These are phyloP conservation scores for Raja brachyura DNA, from an alignment of 2,113 vertebrate species.

Conservation along the genomic window DNA sequence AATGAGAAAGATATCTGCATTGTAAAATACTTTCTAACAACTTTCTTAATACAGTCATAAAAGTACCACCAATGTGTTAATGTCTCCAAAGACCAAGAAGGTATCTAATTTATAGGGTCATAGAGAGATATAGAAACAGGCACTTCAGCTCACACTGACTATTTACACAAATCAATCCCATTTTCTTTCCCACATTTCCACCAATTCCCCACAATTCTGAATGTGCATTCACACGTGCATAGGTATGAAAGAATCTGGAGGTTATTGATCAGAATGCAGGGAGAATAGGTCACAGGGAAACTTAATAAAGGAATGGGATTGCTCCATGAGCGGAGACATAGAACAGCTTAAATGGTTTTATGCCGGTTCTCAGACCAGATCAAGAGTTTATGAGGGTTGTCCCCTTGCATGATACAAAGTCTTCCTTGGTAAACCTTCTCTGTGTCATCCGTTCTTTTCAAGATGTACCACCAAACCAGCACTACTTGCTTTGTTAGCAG, in stretches of 20 bases:
- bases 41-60: background rate
- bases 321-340: no score
- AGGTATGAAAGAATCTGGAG: no score
- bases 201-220: no score
- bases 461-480: background rate
- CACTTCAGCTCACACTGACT: no score
- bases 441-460: background rate
- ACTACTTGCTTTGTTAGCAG: background rate
- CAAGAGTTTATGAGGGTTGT: background rate
- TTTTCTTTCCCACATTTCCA: background rate
- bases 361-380: background rate
- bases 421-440: background rate
- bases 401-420: background rate
- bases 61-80: background rate
- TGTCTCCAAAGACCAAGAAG: background rate
- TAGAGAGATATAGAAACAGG: no score
- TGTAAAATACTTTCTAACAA: background rate
- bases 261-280: no score
- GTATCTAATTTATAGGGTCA: background rate
- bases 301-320: no score
- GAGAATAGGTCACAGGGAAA: no score
- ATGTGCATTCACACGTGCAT: no score
- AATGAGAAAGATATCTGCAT: background rate
- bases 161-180: background rate
- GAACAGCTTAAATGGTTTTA: no score